Evolutionary conservation across 2,888 invertebrate genomes (phyloP), one percentile per base, ranked within the genome.

Genomic region (Chironomus tentans): DNA sequence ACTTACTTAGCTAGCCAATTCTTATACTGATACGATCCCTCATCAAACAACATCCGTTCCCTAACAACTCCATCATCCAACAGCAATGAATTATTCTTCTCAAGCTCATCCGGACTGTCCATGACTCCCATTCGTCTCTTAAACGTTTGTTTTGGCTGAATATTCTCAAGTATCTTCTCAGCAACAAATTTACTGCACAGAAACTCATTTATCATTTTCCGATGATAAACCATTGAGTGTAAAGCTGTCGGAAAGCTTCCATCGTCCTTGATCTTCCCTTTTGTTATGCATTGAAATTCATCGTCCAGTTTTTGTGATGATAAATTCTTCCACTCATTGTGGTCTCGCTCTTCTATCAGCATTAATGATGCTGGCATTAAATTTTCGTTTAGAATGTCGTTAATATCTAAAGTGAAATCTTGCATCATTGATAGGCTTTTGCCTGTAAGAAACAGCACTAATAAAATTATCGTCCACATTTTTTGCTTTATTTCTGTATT

Each of bases 121-220:
- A 78, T 18, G 18, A 24, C 74, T 61, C 47, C 46, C n/a, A 68
- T 68, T 13, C 68, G 15, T 62, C 74, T 56, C 22, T 68, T 68
- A 4, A 28, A 38, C 48, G 48, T 22, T n/a, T 22, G 28, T n/a
- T 24, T 80, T 1, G 84, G 81, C 72, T 82, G 82, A 82, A 92
- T 87, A 79, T 90, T 89, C 10, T 87, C 86, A 61, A 92, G 82
- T 78, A 92, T 91, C 83, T 91, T 89, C 79, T 91, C 90, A 0
- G 91, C 91, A 56, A 92, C 82, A 81, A 89, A 92, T 80, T 88
- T 91, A 48, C 91, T 88, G 79, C 92, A 92, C 69, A 91, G 84
- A 81, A 91, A 92, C 81, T 92, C 91, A 80, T 92, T 92, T 89
- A 92, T 91, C 87, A 89, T 90, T 82, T 87, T 87, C 80, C 91